Evolutionary conservation across 2,888 invertebrate genomes (phyloP).

Genomic region (Trissoscelio sp.): DNA sequence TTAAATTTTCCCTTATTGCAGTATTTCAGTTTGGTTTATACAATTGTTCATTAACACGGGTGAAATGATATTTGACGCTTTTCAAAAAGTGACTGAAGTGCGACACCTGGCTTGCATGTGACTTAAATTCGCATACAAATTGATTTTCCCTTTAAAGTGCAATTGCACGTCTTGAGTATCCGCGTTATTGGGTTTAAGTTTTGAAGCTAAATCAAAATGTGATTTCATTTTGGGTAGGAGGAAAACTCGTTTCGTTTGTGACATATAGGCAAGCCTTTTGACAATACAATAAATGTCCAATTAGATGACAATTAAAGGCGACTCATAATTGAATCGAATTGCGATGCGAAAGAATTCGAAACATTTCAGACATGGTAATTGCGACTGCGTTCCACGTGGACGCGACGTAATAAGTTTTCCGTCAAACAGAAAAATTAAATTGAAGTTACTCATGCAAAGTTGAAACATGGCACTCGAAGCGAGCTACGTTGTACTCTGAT

Average conservation of each 20-base stretch:
- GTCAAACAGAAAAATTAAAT: slow-evolving; percentile 21
- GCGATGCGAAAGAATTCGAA: neutral
- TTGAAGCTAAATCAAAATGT: slow-evolving; percentile 9
- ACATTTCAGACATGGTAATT: slow-evolving; percentile 20
- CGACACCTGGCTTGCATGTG: neutral
- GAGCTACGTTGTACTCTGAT: slow-evolving; percentile 23
- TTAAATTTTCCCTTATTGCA: no score
- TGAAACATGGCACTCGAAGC: slow-evolving; percentile 25
- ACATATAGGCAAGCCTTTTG: no score
- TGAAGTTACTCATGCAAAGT: slow-evolving; percentile 29
- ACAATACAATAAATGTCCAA: neutral
- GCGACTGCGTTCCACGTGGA: slow-evolving; percentile 12
- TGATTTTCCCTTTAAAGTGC: slow-evolving; percentile 19
- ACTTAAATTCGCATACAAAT: neutral
- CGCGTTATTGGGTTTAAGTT: slow-evolving; percentile 3
- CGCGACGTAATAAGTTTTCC: slow-evolving; percentile 10
- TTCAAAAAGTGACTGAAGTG: neutral
- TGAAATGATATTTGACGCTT: neutral
- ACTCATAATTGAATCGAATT: slow-evolving; percentile 8
- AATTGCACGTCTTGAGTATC: slow-evolving; percentile 16
- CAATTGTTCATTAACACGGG: no score
- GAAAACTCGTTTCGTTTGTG: neutral
- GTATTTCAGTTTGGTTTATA: no score
- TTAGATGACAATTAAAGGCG: slow-evolving; percentile 13
- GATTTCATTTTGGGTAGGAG: neutral